phyloP scores from a whole-genome alignment of 2,113 vertebrate genomes.

The Lethenteron reissneri region DNA sequence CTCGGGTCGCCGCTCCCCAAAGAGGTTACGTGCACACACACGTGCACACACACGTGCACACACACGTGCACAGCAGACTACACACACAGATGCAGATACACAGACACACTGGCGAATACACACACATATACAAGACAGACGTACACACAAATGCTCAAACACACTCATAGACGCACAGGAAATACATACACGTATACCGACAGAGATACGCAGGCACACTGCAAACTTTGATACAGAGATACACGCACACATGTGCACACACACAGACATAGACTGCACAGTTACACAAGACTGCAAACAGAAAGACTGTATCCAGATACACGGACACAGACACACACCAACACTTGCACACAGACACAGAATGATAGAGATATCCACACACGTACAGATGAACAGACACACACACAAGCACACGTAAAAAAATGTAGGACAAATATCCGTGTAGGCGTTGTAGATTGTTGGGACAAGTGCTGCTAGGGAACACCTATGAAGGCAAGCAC shows the following conservation, averaged over 20 bases:
- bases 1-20: background rate
- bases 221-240: background rate
- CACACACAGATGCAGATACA: constrained; percentile 6
- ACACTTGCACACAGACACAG: constrained; percentile 1
- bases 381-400: background rate
- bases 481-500: too few relatives aligned
- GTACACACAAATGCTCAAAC: background rate
- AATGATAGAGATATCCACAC: background rate
- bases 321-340: constrained; percentile 5
- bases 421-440: too few relatives aligned
- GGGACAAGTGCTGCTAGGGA: too few relatives aligned
- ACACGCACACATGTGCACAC: background rate
- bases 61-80: background rate
- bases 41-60: constrained; percentile 6
- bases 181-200: background rate
- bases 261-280: constrained; percentile 2
- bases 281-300: background rate
- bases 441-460: too few relatives aligned
- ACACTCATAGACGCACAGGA: background rate
- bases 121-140: background rate
- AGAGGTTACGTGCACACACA: background rate
- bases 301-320: background rate
- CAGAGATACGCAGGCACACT: constrained; percentile 4
- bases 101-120: background rate
- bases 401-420: background rate